Base-by-base conservation (phyloP, 1,140 invertebrate genomes). In the Epicauta chinensis region DNA sequence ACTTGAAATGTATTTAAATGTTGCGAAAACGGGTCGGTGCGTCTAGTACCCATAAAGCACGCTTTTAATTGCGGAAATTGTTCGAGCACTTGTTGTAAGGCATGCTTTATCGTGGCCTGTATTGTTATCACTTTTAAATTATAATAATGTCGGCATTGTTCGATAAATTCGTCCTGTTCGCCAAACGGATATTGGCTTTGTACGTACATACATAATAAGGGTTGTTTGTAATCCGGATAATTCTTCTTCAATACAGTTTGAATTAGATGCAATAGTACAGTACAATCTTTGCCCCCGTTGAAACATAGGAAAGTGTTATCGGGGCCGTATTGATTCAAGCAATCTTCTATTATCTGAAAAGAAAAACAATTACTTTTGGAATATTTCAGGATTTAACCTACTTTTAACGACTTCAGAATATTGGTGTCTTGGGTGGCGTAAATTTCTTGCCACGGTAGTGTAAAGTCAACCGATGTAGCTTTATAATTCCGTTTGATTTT, bases 261-360 rank as follows among this genome's bases (percentile, higher is more conserved):
- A 16, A 80, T 74, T 16, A 97, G 68, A 71, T 97, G 89, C 44
- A 97, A 73, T 12, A 97, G 73, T 1, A 86, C 90, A 2, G 92
- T 96, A 67, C 95, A 98, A 74, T 98, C 96, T 74, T 98, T 98
- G 5, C 96, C 96, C 16, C 96, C 95, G 72, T 98, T 98, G 65
- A 97, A 98, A 47, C 89, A 89, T 29, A 98, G 64, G 65, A 92
- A 92, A 37, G 93, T 69, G 70, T 92, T 82, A 55, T 87, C 77
- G 14, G 80, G 53, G 31, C 76, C 71, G 62, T 83, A 91, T 38
- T 69, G 58, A 45, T 72, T 64, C 44, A 82, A 75, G 51, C 77
- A 73, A 66, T 76, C 51, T 66, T 66, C 56, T 44, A 76, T 67
- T 2, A 45, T 46, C 66, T 66, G 44, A 16, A 64, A 65, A 50